These are phyloP conservation scores for Hemibagrus guttatus DNA, from an alignment of 2,797 vertebrate species.

Conservation along the genomic window DNA sequence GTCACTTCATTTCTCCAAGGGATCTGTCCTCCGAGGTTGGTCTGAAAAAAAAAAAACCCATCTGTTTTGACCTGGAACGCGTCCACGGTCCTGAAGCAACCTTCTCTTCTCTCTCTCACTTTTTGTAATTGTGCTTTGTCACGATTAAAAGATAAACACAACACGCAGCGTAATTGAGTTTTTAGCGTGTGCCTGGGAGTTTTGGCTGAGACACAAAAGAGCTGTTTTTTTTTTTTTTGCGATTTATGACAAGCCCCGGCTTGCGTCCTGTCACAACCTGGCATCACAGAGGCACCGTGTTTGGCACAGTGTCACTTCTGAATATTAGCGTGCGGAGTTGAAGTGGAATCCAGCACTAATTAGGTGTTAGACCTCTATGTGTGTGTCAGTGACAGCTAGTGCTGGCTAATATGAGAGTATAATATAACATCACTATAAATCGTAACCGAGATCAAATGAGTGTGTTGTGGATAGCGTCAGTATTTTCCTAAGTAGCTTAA, in stretches of 20 bases:
- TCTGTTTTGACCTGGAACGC: neutral
- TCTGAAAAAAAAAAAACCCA: constrained; percentile 37
- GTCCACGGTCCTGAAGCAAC: constrained; percentile 15
- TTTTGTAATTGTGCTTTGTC: constrained; percentile 12
- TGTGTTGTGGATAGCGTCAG: neutral
- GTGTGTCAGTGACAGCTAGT: neutral
- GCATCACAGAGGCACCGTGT: constrained; percentile 22
- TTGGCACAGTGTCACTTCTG: constrained; percentile 9
- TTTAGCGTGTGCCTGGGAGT: constrained; percentile 43
- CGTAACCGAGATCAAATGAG: neutral
- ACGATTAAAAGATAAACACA: constrained; percentile 47
- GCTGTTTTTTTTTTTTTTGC: constrained; percentile 37
- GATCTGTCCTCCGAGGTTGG: constrained; percentile 60
- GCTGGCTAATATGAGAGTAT: no score
- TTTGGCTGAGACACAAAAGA: constrained; percentile 26
- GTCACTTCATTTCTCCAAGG: constrained; percentile 21
- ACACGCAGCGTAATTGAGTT: constrained; percentile 47
- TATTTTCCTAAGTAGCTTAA: neutral
- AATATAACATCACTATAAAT: neutral
- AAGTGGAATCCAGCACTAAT: constrained; percentile 8
- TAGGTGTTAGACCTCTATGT: neutral
- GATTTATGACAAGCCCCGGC: constrained; percentile 45
- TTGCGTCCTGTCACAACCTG: constrained; percentile 42
- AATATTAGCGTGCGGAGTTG: constrained; percentile 3
- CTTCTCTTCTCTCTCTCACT: neutral